Evolutionary conservation across 2,888 invertebrate species (phyloP).

Genomic region (Exocentrus adspersus): DNA sequence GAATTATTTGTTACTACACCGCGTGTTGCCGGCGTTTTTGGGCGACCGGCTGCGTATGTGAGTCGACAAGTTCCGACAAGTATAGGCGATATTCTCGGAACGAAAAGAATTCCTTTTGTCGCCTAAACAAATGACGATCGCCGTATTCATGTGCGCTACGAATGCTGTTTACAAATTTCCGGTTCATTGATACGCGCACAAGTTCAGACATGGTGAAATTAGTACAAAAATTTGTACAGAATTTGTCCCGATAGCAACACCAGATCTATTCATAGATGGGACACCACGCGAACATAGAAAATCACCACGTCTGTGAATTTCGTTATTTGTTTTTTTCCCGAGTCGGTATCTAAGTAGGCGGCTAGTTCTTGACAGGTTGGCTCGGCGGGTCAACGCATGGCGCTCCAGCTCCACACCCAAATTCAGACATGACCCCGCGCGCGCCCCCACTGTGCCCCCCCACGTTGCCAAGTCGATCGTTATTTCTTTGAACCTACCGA

Average conservation of each 20-base stretch:
- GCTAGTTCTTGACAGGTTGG: constrained; percentile 36
- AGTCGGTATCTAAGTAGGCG: constrained; percentile 28
- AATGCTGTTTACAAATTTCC: no score
- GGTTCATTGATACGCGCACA: not conserved
- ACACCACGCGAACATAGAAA: constrained; percentile 7
- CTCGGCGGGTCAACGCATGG: constrained; percentile 51
- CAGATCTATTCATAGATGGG: not conserved
- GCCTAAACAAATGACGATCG: no score
- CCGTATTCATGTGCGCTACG: no score
- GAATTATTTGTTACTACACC: no score
- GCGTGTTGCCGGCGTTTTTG: not conserved
- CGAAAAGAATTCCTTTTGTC: constrained; percentile 1
- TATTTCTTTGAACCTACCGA: not conserved
- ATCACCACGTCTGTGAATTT: constrained; percentile 1
- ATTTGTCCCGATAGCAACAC: no score
- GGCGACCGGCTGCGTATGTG: constrained; percentile 1
- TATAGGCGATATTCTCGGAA: constrained; percentile 14
- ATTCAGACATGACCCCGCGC: constrained; percentile 29
- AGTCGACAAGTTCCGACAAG: constrained; percentile 24
- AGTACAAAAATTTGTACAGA: no score
- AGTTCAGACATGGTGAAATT: not conserved
- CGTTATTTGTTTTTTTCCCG: not conserved
- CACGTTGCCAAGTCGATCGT: constrained; percentile 7
- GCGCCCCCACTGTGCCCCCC: no score
- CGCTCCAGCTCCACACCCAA: constrained; percentile 41